Conservation (phyloP, 2,113 vertebrate species). For the Anarrhichthys ocellatus region DNA sequence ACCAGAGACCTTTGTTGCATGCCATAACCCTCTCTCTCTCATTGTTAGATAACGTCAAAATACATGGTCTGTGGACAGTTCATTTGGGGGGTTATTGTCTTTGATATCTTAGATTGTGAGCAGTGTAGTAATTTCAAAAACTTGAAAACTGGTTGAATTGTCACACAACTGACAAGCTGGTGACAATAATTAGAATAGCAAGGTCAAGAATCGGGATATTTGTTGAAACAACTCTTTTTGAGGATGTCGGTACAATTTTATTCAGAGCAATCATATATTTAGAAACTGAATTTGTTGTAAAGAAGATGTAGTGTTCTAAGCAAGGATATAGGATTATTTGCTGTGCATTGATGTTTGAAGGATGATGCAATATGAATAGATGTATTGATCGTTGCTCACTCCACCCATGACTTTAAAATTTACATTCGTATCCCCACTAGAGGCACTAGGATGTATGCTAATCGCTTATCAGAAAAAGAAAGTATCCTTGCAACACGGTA, state of each 20-base stretch:
- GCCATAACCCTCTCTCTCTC: neutral
- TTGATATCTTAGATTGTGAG: neutral
- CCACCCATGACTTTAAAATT: neutral
- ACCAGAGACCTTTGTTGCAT: neutral
- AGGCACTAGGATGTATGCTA: conserved; percentile 12
- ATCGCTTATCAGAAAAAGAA: conserved; percentile 6
- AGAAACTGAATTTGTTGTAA: neutral
- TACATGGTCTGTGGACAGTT: neutral
- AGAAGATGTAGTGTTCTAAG: neutral
- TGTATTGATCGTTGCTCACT: neutral
- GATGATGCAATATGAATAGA: conserved; percentile 11
- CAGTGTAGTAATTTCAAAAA: neutral
- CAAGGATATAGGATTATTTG: neutral
- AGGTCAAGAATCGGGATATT: neutral
- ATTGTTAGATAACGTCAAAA: neutral
- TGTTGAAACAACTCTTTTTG: neutral
- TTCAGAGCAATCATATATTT: neutral
- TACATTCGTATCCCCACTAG: neutral
- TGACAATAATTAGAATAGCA: neutral
- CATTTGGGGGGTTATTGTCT: neutral
- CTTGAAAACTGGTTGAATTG: neutral
- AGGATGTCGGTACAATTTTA: neutral
- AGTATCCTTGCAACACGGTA: neutral
- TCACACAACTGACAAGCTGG: neutral
- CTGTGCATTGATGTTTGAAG: neutral